phyloP scores from a whole-genome alignment of 2,888 invertebrate genomes.

The Acrobasis suavella region DNA sequence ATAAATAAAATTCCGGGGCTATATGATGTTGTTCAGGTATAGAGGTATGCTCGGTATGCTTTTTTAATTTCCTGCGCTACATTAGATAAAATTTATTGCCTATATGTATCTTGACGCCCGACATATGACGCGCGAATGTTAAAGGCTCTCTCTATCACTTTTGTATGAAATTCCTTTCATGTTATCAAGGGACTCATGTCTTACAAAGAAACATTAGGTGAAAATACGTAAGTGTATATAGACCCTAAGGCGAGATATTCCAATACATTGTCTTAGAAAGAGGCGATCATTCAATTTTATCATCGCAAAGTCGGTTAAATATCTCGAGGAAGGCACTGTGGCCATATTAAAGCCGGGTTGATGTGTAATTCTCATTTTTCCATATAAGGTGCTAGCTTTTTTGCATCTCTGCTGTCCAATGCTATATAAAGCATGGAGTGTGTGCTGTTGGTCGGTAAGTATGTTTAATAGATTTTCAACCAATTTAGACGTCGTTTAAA shows the following conservation, averaged over 20 bases:
- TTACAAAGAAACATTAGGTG: no score
- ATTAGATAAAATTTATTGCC: no score
- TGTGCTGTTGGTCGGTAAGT: background rate
- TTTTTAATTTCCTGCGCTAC: no score
- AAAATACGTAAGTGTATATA: no score
- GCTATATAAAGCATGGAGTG: slow-evolving; percentile 7
- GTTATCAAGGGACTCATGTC: no score
- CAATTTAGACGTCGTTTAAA: slow-evolving; percentile 29
- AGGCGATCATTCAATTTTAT: slow-evolving; percentile 48
- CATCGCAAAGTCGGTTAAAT: slow-evolving; percentile 28
- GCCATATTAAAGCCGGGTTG: slow-evolving; percentile 3
- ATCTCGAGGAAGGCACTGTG: slow-evolving; percentile 6
- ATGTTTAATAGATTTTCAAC: slow-evolving; percentile 38
- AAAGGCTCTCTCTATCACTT: no score
- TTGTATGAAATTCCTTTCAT: no score
- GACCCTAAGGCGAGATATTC: slow-evolving; percentile 50
- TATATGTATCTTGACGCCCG: no score
- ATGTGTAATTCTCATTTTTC: slow-evolving; percentile 2
- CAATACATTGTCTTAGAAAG: slow-evolving; percentile 49
- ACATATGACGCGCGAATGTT: no score
- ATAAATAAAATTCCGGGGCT: no score
- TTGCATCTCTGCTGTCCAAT: background rate
- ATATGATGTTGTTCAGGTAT: no score
- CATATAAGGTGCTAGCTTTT: slow-evolving; percentile 6
- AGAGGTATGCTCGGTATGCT: no score